Conservation (phyloP, 2,888 invertebrate species). For the Drosophila ustulata region DNA sequence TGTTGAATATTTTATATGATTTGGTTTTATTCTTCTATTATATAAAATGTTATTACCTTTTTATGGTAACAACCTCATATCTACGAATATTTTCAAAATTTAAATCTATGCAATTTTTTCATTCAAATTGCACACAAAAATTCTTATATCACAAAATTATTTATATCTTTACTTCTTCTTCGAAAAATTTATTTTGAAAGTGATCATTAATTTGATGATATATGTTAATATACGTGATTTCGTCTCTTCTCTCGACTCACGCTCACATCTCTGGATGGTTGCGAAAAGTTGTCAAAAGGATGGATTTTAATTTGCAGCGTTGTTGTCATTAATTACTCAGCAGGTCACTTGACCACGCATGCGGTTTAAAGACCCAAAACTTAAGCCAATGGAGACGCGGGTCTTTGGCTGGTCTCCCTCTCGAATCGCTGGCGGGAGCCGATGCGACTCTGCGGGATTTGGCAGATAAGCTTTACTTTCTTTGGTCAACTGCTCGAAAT, state of each 20-base stretch:
- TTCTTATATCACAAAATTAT: no score
- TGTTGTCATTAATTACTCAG: constrained; percentile 74
- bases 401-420: background rate
- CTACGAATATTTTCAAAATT: no score
- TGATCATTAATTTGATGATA: no score
- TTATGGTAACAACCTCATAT: no score
- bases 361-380: background rate
- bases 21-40: no score
- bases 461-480: constrained; percentile 62
- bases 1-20: no score
- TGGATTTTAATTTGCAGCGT: constrained; percentile 38
- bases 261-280: constrained; percentile 5
- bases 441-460: constrained; percentile 57
- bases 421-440: constrained; percentile 6
- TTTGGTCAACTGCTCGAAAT: constrained; percentile 63
- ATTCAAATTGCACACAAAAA: no score
- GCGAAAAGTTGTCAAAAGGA: constrained; percentile 40
- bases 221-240: background rate
- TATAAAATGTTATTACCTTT: no score
- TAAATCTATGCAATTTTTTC: no score
- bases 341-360: constrained; percentile 74
- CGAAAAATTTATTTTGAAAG: no score
- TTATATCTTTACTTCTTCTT: no score
- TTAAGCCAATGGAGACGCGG: background rate
- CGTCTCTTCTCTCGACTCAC: constrained; percentile 3